Evolutionary conservation across 2,113 vertebrate genomes (phyloP).

Genomic region (Lucifuga dentata): DNA sequence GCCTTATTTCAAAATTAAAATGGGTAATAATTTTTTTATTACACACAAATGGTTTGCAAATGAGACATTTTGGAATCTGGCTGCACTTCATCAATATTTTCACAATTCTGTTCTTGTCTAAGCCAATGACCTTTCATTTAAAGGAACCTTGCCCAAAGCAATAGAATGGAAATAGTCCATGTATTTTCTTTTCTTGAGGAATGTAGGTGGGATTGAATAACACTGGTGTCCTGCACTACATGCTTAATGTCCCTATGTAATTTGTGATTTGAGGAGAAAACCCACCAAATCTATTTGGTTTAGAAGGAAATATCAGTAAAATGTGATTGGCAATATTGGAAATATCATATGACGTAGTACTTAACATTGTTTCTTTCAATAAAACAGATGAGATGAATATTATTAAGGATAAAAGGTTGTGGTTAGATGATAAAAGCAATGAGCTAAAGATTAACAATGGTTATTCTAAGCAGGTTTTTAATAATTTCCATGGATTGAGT

Average conservation of each 20-base stretch:
- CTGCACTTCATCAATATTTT: constrained; percentile 1
- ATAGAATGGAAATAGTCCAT: constrained; percentile 5
- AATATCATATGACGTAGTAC: constrained; percentile 1
- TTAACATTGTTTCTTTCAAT: constrained; percentile 7
- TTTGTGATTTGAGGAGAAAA: background rate
- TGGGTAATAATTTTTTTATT: background rate
- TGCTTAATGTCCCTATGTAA: too few species aligned
- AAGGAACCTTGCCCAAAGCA: constrained; percentile 37
- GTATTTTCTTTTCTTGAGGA: background rate
- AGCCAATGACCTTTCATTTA: constrained; percentile 32
- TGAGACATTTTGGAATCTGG: constrained; percentile 5
- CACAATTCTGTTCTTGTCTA: constrained; percentile 1
- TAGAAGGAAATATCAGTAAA: constrained; percentile 23
- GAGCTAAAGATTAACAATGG: background rate
- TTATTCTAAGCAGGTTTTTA: constrained; percentile 1
- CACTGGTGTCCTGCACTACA: too few species aligned
- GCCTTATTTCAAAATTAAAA: constrained; percentile 20
- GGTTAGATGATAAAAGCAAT: constrained; percentile 15
- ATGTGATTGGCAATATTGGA: background rate
- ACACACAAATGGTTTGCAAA: background rate
- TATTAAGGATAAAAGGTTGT: constrained; percentile 4
- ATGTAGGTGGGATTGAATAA: constrained; percentile 14
- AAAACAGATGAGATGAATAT: constrained; percentile 28
- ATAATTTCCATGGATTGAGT: constrained; percentile 27
- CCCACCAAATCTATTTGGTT: background rate